Evolutionary conservation across 2,113 vertebrate species (phyloP), one percentile per base, ranked within the genome.

Genomic region (Rhizomys pruinosus): DNA sequence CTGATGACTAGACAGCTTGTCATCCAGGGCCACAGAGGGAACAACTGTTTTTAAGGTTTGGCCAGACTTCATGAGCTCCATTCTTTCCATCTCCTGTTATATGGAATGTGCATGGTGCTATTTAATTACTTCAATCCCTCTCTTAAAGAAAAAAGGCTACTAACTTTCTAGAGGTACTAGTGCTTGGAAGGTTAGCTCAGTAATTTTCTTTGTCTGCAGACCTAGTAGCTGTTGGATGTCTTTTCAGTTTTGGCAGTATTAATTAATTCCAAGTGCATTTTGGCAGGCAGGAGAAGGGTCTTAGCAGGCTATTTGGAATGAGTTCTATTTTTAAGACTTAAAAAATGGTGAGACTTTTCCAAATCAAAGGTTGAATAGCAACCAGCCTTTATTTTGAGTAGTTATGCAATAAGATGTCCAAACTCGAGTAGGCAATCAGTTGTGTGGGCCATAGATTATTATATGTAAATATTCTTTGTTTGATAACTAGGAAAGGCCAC

Each of bases 1-100:
- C 85, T 71, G 93, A 91, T 96, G 97, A 97, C 97, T 96, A 95
- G 94, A 97, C 92, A 72, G 96, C 97, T 96, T 97, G 97, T 98
- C 97, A 97, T 97, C 77, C 2, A 81, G 37, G 92, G 96, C 92
- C 89, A 37, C 95, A 94, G 96, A 97, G 97, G 95, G 64, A 96
- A 90, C 95, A 94, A 76, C 87, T 91, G 94, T 92, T 80, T 92
- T 91, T 92, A 96, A 72, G 96, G 96, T 94, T 97, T 98, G 97
- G 97, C 97, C 96, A 95, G 76, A 90, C 96, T 91, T 96, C 91
- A 89, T n/a, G 47, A 59, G 91, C 90, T 84, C 93, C 91, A 93
- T 94, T 97, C 93, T 95, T 97, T 96, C 97, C 96, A 95, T 63
- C 81, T 37, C 77, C 71, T 94, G 96, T 90, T 87, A 55, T 95